phyloP scores from a whole-genome alignment of 2,113 vertebrate genomes.

The Todiramphus saurophagus region DNA sequence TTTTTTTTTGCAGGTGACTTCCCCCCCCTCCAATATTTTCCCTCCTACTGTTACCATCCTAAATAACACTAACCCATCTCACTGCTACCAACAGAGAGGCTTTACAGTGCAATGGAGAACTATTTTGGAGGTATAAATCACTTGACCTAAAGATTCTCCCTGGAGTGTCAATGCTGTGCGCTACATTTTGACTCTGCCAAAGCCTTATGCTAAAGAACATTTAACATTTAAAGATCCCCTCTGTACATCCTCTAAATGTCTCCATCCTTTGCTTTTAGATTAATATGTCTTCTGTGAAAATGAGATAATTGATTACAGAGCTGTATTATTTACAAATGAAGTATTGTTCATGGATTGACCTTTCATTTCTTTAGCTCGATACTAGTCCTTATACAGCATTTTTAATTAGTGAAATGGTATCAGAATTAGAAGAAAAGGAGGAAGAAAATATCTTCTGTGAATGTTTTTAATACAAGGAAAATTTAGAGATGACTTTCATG shows the following conservation, averaged over 20 bases:
- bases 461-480: neutral
- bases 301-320: constrained; percentile 75
- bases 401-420: constrained; percentile 52
- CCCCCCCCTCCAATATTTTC: neutral
- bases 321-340: constrained; percentile 74
- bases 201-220: constrained; percentile 47
- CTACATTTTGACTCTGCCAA: constrained; percentile 42
- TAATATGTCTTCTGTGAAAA: constrained; percentile 73
- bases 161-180: neutral
- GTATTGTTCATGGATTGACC: constrained; percentile 71
- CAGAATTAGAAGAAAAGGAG: neutral
- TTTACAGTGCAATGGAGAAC: constrained; percentile 44
- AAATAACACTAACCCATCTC: neutral
- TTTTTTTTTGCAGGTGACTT: neutral
- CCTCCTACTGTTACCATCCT: neutral
- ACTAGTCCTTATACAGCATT: constrained; percentile 35
- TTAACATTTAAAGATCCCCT: constrained; percentile 71
- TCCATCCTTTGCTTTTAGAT: constrained; percentile 65
- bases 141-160: constrained; percentile 62
- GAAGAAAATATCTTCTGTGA: neutral
- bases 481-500: neutral
- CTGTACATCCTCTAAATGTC: constrained; percentile 66
- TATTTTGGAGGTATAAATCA: constrained; percentile 52
- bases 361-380: constrained; percentile 64
- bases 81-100: neutral